phyloP scores from a whole-genome alignment of 2,888 invertebrate genomes.

The Eupeodes latifasciatus region DNA sequence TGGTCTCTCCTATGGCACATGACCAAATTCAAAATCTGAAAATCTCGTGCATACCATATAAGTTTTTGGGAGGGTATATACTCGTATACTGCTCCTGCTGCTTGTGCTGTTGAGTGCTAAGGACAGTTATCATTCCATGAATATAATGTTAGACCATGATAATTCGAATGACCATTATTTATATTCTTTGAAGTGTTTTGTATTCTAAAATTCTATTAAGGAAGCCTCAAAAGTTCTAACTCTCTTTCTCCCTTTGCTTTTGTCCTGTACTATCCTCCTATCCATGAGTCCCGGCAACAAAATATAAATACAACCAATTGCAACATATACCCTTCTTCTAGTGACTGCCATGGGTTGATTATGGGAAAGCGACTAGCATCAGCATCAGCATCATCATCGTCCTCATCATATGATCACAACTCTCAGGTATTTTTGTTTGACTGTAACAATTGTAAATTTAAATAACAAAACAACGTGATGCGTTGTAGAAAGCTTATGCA shows the following conservation, averaged over 20 bases:
- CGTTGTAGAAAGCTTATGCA: slow-evolving; percentile 31
- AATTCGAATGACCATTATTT: slow-evolving; percentile 83
- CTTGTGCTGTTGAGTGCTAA: slow-evolving; percentile 67
- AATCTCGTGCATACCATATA: slow-evolving; percentile 76
- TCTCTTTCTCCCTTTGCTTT: slow-evolving; percentile 17
- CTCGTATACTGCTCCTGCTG: slow-evolving; percentile 53
- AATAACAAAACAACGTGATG: slow-evolving; percentile 69
- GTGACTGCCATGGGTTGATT: slow-evolving; percentile 24
- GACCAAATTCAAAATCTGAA: slow-evolving; percentile 72
- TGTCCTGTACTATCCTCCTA: not conserved
- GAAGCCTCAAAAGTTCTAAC: slow-evolving; percentile 77
- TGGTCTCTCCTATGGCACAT: slow-evolving; percentile 53
- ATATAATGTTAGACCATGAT: slow-evolving; percentile 79
- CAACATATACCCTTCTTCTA: not conserved
- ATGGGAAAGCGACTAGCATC: slow-evolving; percentile 4
- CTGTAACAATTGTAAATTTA: slow-evolving; percentile 69
- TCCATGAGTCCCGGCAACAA: not conserved
- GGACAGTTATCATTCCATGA: slow-evolving; percentile 77
- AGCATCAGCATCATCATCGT: not conserved
- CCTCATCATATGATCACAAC: slow-evolving; percentile 5
- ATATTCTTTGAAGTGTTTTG: slow-evolving; percentile 83
- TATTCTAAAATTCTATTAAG: slow-evolving; percentile 84
- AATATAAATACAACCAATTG: slow-evolving; percentile 46
- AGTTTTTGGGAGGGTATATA: slow-evolving; percentile 70
- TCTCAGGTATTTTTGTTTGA: slow-evolving; percentile 47